Conservation (phyloP, 2,888 invertebrate species). For the Linnaemya vulpina region DNA sequence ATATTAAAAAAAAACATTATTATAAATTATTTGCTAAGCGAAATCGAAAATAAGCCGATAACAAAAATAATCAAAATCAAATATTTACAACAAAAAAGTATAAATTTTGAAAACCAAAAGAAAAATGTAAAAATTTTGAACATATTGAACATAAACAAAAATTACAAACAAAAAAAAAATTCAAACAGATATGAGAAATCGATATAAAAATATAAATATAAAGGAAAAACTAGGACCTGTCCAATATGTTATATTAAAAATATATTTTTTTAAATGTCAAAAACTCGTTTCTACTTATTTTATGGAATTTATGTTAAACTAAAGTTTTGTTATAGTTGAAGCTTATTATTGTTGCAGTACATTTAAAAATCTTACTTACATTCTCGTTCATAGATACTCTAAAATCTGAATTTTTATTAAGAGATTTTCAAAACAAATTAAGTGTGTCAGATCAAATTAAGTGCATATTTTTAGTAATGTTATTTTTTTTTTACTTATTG, state of each 20-base stretch:
- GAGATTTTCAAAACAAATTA: background rate
- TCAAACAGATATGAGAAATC: constrained; percentile 57
- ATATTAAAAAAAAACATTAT: constrained; percentile 16
- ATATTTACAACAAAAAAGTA: constrained; percentile 62
- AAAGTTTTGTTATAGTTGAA: constrained; percentile 23
- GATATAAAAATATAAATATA: constrained; percentile 48
- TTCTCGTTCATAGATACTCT: background rate
- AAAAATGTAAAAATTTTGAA: constrained; percentile 60
- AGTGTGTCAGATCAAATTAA: background rate
- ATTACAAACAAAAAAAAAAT: constrained; percentile 25
- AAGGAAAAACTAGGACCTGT: constrained; percentile 50
- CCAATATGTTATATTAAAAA: constrained; percentile 32
- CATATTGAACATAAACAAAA: constrained; percentile 57
- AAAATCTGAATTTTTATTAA: background rate
- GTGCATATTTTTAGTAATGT: background rate
- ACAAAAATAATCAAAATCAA: constrained; percentile 59
- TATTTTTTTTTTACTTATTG: background rate
- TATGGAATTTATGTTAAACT: constrained; percentile 28
- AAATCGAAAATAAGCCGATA: constrained; percentile 26
- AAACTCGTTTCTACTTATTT: constrained; percentile 10
- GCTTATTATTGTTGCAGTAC: constrained; percentile 7
- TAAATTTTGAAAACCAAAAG: constrained; percentile 36
- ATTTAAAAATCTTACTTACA: background rate
- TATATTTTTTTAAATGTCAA: constrained; percentile 27
- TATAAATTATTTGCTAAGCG: constrained; percentile 56